These are phyloP conservation scores for Heliconius charithonia DNA, from an alignment of 2,888 invertebrate species.

Conservation along the genomic window DNA sequence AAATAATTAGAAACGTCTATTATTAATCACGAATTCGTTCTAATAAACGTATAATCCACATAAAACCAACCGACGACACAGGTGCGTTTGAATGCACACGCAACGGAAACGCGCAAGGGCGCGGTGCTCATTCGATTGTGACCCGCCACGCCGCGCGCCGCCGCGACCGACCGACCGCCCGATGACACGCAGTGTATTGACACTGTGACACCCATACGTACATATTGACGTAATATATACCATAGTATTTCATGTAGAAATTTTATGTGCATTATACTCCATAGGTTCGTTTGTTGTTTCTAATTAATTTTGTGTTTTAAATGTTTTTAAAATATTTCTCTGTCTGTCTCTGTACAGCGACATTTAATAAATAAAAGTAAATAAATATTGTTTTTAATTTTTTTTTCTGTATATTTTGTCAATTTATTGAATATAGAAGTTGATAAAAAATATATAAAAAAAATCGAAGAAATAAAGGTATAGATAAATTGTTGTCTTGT, in stretches of 20 bases:
- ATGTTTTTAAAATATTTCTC: background rate
- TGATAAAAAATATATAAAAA: too few species aligned
- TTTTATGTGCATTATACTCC: background rate
- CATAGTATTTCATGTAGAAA: background rate
- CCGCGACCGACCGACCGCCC: background rate
- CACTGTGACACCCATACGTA: slow-evolving; percentile 46
- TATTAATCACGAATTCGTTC: background rate
- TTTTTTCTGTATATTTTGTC: too few species aligned
- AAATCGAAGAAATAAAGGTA: too few species aligned
- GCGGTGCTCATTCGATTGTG: slow-evolving; percentile 47
- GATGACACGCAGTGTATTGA: slow-evolving; percentile 39
- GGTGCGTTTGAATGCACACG: slow-evolving; percentile 44
- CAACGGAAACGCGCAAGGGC: slow-evolving; percentile 54
- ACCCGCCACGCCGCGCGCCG: slow-evolving; percentile 45
- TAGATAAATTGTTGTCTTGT: too few species aligned
- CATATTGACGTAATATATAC: slow-evolving; percentile 7
- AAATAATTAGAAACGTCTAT: too few species aligned
- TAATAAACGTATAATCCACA: slow-evolving; percentile 3
- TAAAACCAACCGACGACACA: slow-evolving; percentile 26
- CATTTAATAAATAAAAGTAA: too few species aligned
- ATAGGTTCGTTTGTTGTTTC: background rate
- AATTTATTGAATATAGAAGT: too few species aligned
- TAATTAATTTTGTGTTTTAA: background rate
- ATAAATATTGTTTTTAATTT: too few species aligned
- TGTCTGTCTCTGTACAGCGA: too few species aligned